Evolutionary conservation across 2,888 invertebrate genomes (phyloP).

Genomic region (Melieria omissa): DNA sequence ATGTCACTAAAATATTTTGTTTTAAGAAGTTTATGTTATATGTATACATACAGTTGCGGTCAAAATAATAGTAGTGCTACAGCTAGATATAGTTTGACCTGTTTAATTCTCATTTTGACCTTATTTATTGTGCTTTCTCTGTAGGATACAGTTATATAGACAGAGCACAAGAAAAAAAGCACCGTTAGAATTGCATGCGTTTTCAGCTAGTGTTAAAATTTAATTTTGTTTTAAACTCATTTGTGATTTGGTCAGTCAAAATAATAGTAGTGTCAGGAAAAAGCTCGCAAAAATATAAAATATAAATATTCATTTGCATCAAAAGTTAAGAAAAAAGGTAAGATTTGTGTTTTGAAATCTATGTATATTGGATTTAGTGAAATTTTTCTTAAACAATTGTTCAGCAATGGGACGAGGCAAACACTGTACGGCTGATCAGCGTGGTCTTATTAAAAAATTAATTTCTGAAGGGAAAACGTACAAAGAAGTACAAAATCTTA

Average conservation of each 20-base stretch:
- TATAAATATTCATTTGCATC: neutral
- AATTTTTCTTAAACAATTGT: neutral
- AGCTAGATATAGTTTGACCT: neutral
- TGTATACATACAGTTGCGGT: no score
- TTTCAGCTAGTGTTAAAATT: neutral
- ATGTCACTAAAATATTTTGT: no score
- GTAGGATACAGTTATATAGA: neutral
- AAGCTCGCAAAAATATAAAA: neutral
- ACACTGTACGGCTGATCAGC: conserved; percentile 1
- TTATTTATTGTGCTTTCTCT: neutral
- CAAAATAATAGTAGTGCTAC: neutral
- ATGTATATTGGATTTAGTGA: neutral
- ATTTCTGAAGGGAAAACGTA: conserved; percentile 9
- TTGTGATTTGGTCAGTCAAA: conserved; percentile 6
- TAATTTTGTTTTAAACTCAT: neutral
- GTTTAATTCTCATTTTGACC: neutral
- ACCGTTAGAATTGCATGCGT: neutral
- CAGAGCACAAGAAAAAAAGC: neutral
- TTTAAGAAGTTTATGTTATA: no score
- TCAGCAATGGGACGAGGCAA: neutral
- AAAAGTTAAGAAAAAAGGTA: neutral
- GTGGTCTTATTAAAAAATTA: neutral
- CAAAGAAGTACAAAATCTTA: conserved; percentile 2
- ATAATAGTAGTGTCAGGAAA: conserved; percentile 1
- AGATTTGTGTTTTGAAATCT: neutral